Percentiles rank a stretch among this genome's conserved stretches.
Evolutionary conservation across 2,113 vertebrate species (phyloP).

Genomic region (Cebus imitator): DNA sequence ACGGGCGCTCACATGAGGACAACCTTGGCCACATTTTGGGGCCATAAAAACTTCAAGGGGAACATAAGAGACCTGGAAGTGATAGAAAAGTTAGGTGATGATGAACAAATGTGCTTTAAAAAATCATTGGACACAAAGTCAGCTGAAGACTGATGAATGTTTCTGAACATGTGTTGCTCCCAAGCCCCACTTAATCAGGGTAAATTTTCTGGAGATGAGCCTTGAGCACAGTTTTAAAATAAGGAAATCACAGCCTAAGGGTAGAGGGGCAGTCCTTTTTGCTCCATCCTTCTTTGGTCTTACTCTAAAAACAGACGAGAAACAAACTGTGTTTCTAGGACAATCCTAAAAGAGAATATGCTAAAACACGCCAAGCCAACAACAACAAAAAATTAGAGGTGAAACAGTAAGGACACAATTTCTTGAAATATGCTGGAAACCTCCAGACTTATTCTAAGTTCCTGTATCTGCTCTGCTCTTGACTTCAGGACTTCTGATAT

Average conservation of each 20-base stretch:
- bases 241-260: background rate
- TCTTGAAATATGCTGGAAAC: background rate
- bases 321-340: background rate
- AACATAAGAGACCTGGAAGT: background rate
- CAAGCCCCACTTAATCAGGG: background rate
- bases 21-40: background rate
- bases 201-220: constrained; percentile 26
- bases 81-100: background rate
- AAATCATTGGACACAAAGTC: constrained; percentile 27
- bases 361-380: background rate
- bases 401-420: background rate
- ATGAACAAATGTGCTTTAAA: background rate
- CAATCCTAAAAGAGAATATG: background rate
- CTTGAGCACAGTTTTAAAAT: constrained; percentile 25
- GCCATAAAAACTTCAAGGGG: background rate
- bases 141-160: constrained; percentile 5
- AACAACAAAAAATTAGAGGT: background rate
- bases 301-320: background rate
- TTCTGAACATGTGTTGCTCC: background rate
- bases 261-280: background rate
- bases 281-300: background rate
- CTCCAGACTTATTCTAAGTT: background rate
- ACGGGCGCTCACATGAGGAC: background rate
- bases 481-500: background rate
- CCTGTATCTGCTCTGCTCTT: background rate